A percentile compares a stretch with the other conserved stretches of the same genome.
These are phyloP conservation scores for Heliocidaris tuberculata DNA, from an alignment of 35 echinoderm and acorn worm genomes.

Conservation along the genomic window DNA sequence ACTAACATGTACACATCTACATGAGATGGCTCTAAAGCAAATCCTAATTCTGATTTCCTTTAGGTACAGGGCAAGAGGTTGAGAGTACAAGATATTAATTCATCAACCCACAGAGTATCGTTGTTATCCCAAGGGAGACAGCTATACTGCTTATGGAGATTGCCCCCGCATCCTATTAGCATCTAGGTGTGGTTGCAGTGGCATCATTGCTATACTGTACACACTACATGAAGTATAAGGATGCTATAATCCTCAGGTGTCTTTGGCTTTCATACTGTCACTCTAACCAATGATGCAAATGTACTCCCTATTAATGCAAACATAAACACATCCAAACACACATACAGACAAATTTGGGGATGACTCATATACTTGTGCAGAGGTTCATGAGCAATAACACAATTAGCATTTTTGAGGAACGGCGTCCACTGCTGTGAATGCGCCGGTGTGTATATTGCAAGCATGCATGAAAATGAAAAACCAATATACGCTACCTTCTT, in stretches of 20 bases:
- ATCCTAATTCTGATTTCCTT: neutral
- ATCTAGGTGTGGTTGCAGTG: neutral
- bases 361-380: neutral
- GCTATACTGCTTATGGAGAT: neutral
- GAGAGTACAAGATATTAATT: neutral
- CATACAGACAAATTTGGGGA: neutral
- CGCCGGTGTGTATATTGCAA: neutral
- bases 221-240: neutral
- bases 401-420: neutral
- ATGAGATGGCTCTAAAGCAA: neutral
- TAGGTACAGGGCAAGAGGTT: neutral
- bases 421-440: neutral
- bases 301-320: neutral
- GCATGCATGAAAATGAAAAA: slow-evolving; percentile 9
- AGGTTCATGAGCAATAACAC: neutral
- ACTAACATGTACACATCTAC: neutral
- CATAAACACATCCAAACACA: neutral
- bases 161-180: neutral
- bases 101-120: neutral
- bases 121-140: neutral
- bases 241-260: neutral
- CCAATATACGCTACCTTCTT: slow-evolving; percentile 8
- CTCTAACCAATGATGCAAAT: neutral
- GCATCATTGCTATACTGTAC: neutral
- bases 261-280: neutral